Base-by-base conservation (phyloP, 2,888 invertebrate genomes). In the Xestia ashworthii region DNA sequence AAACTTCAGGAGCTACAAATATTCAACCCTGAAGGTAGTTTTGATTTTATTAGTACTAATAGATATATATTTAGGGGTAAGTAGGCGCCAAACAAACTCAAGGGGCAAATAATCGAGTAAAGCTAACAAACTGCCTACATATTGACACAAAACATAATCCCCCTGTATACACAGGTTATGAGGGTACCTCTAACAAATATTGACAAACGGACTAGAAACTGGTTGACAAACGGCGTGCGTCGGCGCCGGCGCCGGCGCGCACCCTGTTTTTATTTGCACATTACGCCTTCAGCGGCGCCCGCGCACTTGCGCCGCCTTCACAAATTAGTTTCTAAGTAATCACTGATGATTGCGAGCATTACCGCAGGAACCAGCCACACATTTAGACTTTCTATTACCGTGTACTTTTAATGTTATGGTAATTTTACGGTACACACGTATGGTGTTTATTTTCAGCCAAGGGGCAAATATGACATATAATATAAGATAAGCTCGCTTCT, bases 251-350 rank as follows among this genome's bases (percentile, higher is more conserved):
- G 82, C 81, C 89, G 90, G 64, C 81, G 65, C 78, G 78, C 81
- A 85, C 90, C 92, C 93, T 89, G 91, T 94, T 87, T 92, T 95
- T 95, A 95, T 95, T 93, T 94, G 93, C 93, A 91, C 94, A 95
- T 95, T 94, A 93, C 79, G 79, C 80, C 87, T 88, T 82, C 76
- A 87, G 76, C 85, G 88, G 89, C 91, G 90, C 89, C 91, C 85
- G 87, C 80, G 87, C 85, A 84, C 74, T 69, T 60, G 84, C 82
- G 76, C 76, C 74, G 80, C 81, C 76, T 87, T 83, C 86, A 89
- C 89, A 91, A 91, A 92, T 92, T 91, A 87, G 88, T 88, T 89
- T 90, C 88, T 91, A 91, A 93, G 90, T 91, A 89, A 90, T 90
- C 85, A 88, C 88, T 88, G 88, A 88, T 87, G 89, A 88, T 88